Percentiles rank a stretch among this genome's conserved stretches.
Conservation (phyloP, 2,113 vertebrate genomes). For the Myanophis thanlyinensis region DNA sequence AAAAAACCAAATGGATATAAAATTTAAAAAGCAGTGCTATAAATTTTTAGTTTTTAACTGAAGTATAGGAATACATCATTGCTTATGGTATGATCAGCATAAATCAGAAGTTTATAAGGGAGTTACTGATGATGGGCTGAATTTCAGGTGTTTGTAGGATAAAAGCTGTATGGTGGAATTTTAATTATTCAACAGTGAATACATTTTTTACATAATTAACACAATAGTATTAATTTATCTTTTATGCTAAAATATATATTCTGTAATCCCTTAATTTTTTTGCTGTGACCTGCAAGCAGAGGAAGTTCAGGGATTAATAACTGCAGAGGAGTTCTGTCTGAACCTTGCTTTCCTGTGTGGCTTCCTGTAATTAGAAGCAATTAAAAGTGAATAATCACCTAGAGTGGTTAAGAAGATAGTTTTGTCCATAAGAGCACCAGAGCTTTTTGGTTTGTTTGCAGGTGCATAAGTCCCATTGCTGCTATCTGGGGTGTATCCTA, state of each 20-base stretch:
- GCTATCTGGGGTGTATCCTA: not conserved
- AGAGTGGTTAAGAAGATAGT: not conserved
- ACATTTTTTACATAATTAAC: not conserved
- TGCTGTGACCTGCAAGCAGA: not conserved
- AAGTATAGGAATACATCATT: not conserved
- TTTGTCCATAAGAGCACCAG: not conserved
- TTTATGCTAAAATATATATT: not conserved
- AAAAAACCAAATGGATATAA: not conserved
- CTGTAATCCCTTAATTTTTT: not conserved
- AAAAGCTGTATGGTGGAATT: not conserved
- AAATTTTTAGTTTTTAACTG: not conserved
- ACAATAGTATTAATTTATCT: not conserved
- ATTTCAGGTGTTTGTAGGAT: not conserved
- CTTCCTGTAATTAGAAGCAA: constrained; percentile 7
- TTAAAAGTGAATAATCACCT: constrained; percentile 14
- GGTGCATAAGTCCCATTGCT: not conserved
- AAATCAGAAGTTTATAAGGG: not conserved
- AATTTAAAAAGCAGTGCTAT: not conserved
- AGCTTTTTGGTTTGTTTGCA: not conserved
- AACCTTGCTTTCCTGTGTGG: not conserved
- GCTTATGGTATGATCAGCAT: not conserved
- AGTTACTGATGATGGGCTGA: not conserved
- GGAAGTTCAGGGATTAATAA: not conserved
- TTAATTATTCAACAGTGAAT: not conserved
- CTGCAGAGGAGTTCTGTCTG: not conserved